Base-by-base conservation (phyloP, 2,888 invertebrate species). In the Macroteleia sp. region DNA sequence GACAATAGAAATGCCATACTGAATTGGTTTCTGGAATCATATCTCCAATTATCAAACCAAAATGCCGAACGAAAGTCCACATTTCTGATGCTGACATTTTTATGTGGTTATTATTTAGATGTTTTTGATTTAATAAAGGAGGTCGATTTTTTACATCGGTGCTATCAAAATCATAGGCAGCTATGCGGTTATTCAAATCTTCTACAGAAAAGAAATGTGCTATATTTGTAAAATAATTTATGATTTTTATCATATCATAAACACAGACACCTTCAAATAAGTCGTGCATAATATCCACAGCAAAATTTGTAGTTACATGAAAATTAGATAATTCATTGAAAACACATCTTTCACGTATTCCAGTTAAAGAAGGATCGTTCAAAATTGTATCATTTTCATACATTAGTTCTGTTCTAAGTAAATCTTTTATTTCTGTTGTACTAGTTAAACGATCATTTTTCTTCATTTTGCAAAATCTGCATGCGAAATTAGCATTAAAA, bases 51-150 rank as follows among this genome's bases (percentile, higher is more conserved):
- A 81, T 22, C 14, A 79, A 19, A 10, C 62, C 50, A 36, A 81
- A 81, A 34, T 75, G 34, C 10, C 71, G 14, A n/a, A 77, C 54
- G 32, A 81, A 77, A 10, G 52, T 46, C 73, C 56, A 61, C 76
- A 78, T 81, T 70, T 79, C 79, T 2, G 73, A 48, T 8, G 79
- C 59, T 2, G 77, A 77, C 71, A 79, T 77, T 54, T 57, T 62
- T 6, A 76, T 56, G 12, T 14, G 25, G 8, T 39, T 17, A 6
- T 56, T 69, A 73, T 81, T 61, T 17, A 64, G 52, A 57, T 54
- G 57, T 14, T 52, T 61, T 14, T 5, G 25, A 19, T 36, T 9
- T 12, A 81, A 61, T 39, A 0, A 30, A 1, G 50, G 66, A 28
- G 77, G 74, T 1, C 17, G 28, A 48, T 76, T 79, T n/a, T 36